Conservation (phyloP, 2,888 invertebrate genomes). For the Pemphredon lugubris region DNA sequence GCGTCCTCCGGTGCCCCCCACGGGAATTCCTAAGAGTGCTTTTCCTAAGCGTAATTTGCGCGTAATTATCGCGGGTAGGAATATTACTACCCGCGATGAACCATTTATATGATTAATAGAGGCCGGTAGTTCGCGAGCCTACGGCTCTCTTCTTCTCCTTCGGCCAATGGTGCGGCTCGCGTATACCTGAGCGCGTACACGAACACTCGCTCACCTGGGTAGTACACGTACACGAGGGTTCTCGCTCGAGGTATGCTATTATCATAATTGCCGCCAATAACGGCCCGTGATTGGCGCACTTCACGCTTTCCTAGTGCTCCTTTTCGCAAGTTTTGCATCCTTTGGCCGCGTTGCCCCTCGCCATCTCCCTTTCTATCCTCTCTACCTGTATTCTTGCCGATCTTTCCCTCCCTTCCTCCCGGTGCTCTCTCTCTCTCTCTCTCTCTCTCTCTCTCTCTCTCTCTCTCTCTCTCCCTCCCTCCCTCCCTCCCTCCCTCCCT, state of each 20-base stretch:
- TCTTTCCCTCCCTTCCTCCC: neutral
- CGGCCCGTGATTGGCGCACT: conserved; percentile 78
- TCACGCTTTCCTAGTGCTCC: conserved; percentile 75
- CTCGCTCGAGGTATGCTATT: conserved; percentile 76
- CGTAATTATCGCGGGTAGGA: conserved; percentile 74
- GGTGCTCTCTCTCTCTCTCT: conserved; percentile 5
- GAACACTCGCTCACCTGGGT: conserved; percentile 28
- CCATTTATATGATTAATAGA: conserved; percentile 79
- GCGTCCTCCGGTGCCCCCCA: conserved; percentile 18
- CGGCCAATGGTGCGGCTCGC: conserved; percentile 33
- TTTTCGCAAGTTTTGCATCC: conserved; percentile 77
- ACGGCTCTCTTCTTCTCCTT: conserved; percentile 50
- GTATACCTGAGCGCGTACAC: conserved; percentile 47
- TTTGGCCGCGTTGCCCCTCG: conserved; percentile 55
- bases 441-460: conserved; percentile 5
- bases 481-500: neutral
- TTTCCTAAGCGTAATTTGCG: conserved; percentile 67
- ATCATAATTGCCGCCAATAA: conserved; percentile 80
- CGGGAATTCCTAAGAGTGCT: conserved; percentile 10
- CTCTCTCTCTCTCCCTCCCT: neutral
- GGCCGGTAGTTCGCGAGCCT: conserved; percentile 71
- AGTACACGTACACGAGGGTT: conserved; percentile 46
- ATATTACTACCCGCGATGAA: conserved; percentile 72
- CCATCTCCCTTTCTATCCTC: conserved; percentile 2
- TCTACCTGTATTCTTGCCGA: neutral